These are phyloP conservation scores for Oligia strigilis DNA, from an alignment of 2,888 invertebrate genomes.

Conservation along the genomic window DNA sequence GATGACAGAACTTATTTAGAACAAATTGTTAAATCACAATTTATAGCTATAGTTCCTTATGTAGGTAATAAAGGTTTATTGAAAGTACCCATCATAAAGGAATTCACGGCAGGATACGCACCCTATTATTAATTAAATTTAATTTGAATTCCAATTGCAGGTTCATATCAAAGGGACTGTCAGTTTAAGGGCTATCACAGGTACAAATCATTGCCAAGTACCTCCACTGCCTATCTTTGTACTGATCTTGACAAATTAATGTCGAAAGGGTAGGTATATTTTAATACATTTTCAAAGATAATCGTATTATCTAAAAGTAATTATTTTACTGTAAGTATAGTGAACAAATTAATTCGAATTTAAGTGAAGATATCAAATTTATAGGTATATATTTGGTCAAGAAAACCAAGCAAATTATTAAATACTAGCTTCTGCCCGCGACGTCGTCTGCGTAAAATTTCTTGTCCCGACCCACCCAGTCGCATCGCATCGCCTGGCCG, in stretches of 20 bases:
- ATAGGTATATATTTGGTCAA: neutral
- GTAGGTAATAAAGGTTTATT: slow-evolving; percentile 27
- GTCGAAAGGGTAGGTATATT: slow-evolving; percentile 39
- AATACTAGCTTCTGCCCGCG: neutral
- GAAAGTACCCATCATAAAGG: slow-evolving; percentile 44
- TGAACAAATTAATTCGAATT: slow-evolving; percentile 8
- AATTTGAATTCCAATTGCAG: slow-evolving; percentile 73
- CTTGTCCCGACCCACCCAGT: too few relatives aligned
- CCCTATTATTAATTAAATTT: slow-evolving; percentile 70
- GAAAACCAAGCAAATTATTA: neutral
- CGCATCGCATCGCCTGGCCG: neutral
- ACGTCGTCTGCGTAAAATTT: neutral
- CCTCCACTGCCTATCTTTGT: slow-evolving; percentile 48
- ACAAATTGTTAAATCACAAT: neutral
- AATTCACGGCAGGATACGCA: slow-evolving; percentile 50
- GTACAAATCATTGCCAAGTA: slow-evolving; percentile 65
- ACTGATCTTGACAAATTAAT: slow-evolving; percentile 68
- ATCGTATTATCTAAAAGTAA: neutral
- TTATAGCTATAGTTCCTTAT: neutral
- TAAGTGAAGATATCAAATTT: neutral
- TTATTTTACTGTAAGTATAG: neutral
- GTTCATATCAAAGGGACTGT: slow-evolving; percentile 70
- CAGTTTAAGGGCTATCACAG: slow-evolving; percentile 65
- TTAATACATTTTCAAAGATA: slow-evolving; percentile 42
- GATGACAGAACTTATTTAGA: neutral